Conservation (phyloP, 2,888 invertebrate genomes). For the Conus canariensis region DNA sequence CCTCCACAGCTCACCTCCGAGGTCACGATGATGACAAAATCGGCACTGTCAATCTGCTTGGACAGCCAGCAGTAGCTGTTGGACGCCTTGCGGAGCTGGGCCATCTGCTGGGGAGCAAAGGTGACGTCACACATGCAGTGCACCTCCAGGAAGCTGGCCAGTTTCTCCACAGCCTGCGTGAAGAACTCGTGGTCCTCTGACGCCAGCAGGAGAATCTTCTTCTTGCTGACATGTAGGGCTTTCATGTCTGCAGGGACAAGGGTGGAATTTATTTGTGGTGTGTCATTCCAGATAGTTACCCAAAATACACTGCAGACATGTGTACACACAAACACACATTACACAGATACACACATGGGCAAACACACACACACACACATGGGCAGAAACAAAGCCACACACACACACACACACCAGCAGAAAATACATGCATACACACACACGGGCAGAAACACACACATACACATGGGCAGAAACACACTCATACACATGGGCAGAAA, state of each 20-base stretch:
- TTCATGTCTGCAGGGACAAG: neutral
- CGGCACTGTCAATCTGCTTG: constrained; percentile 32
- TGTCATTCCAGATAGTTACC: too few relatives aligned
- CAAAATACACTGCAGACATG: too few relatives aligned
- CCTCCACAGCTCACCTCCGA: neutral
- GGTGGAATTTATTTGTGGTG: too few relatives aligned
- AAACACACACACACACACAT: too few relatives aligned
- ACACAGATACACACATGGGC: too few relatives aligned
- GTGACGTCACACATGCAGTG: constrained; percentile 38
- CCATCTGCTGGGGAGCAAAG: constrained; percentile 38
- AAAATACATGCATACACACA: too few relatives aligned
- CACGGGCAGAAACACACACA: too few relatives aligned
- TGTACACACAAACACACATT: too few relatives aligned
- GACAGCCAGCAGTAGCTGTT: constrained; percentile 38
- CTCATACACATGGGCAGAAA: too few relatives aligned
- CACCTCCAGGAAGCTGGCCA: constrained; percentile 24
- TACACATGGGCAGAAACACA: too few relatives aligned
- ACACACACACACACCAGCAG: too few relatives aligned
- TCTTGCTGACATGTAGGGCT: neutral
- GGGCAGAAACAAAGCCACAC: too few relatives aligned
- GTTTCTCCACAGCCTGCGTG: constrained; percentile 30
- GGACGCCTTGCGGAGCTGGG: neutral
- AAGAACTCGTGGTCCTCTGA: constrained; percentile 35
- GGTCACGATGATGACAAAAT: constrained; percentile 37
- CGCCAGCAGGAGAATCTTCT: constrained; percentile 31